These are phyloP conservation scores for Montifringilla adamsi DNA, from an alignment of 2,113 vertebrate species.

Conservation along the genomic window DNA sequence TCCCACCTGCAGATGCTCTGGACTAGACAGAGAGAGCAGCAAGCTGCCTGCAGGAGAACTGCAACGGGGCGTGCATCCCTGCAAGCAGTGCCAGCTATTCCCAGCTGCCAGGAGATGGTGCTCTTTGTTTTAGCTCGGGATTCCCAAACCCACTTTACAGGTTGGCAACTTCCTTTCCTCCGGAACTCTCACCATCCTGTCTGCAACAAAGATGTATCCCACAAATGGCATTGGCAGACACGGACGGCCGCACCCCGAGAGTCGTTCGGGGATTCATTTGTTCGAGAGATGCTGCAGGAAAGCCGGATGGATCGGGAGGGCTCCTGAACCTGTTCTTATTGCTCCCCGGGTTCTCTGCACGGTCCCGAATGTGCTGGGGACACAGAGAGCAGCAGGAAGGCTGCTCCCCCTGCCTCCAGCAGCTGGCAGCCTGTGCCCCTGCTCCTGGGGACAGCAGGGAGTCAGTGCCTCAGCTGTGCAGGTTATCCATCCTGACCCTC, in stretches of 20 bases:
- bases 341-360: not conserved
- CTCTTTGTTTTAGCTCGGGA: constrained; percentile 31
- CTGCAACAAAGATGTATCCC: not conserved
- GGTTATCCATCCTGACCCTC: not conserved
- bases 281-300: not conserved
- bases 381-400: not conserved
- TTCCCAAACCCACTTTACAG: not conserved
- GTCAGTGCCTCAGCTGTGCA: not conserved
- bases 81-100: not conserved
- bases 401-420: not conserved
- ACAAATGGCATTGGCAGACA: not conserved
- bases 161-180: not conserved
- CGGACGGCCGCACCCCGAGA: fast-evolving
- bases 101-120: constrained; percentile 61
- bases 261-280: not conserved
- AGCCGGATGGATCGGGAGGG: fast-evolving
- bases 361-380: not conserved
- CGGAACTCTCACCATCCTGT: not conserved
- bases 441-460: not conserved
- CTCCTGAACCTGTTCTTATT: not conserved
- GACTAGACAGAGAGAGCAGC: not conserved
- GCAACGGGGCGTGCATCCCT: fast-evolving
- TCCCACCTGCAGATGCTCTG: not conserved
- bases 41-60: not conserved
- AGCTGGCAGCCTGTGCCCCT: not conserved